Conservation (phyloP, 2,888 invertebrate species). For the Heliconius hortense region DNA sequence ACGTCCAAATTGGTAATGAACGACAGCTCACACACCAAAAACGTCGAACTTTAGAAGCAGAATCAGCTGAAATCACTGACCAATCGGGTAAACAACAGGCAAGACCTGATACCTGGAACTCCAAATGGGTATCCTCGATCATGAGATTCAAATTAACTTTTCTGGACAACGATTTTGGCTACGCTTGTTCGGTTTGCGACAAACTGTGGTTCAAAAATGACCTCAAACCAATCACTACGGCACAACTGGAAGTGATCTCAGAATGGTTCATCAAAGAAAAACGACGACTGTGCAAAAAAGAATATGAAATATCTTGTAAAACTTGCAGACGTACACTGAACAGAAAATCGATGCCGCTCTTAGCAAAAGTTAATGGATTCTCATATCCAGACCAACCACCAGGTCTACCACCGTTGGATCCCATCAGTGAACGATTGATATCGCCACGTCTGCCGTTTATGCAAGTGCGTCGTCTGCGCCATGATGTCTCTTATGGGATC, state of each 20-base stretch:
- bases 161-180: slow-evolving; percentile 18
- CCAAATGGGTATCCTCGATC: not conserved
- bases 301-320: not conserved
- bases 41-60: not conserved
- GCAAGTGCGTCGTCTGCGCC: slow-evolving; percentile 55
- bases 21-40: not conserved
- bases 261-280: slow-evolving; percentile 1
- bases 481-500: slow-evolving; percentile 53
- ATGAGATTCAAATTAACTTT: slow-evolving; percentile 4
- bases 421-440: slow-evolving; percentile 53
- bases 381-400: slow-evolving; percentile 53
- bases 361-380: slow-evolving; percentile 54
- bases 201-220: slow-evolving; percentile 30
- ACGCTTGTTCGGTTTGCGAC: slow-evolving; percentile 23
- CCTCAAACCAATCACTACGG: slow-evolving; percentile 3
- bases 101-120: not conserved
- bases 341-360: slow-evolving; percentile 46
- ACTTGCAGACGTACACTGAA: slow-evolving; percentile 49
- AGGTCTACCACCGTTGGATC: slow-evolving; percentile 51
- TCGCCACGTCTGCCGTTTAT: slow-evolving; percentile 55
- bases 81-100: not conserved
- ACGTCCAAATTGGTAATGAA: not conserved
- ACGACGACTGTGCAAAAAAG: not conserved
- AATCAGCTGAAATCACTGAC: not conserved
- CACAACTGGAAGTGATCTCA: not conserved